Percentiles rank a stretch among this genome's conserved stretches.
phyloP scores from a whole-genome alignment of 2,797 vertebrate genomes.

The Ceyx erithaca region DNA sequence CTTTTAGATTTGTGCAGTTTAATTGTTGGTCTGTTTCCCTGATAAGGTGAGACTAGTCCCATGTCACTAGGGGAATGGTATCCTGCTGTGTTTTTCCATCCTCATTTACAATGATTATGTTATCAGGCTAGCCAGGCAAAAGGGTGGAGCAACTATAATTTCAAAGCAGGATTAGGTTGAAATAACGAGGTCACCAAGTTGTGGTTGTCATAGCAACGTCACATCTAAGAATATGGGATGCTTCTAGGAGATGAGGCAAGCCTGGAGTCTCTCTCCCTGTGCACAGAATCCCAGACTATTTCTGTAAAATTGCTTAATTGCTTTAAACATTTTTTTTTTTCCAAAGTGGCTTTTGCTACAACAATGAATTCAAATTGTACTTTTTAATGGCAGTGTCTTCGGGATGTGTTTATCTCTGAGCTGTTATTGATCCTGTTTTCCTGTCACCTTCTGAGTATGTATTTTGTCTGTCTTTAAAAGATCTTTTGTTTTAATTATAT shows the following conservation, averaged over 20 bases:
- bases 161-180: slow-evolving; percentile 99
- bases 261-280: slow-evolving; percentile 73
- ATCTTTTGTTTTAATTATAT: slow-evolving; percentile 27
- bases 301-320: slow-evolving; percentile 76
- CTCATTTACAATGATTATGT: slow-evolving; percentile 99
- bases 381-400: slow-evolving; percentile 8
- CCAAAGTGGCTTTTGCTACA: slow-evolving; percentile 9
- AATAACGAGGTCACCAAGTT: slow-evolving; percentile 99
- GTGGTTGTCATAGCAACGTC: slow-evolving; percentile 97
- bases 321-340: slow-evolving; percentile 59
- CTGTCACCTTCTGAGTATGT: not conserved
- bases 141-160: slow-evolving; percentile 99
- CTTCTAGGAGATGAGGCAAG: slow-evolving; percentile 88
- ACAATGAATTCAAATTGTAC: slow-evolving; percentile 9
- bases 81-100: slow-evolving; percentile 85
- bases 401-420: slow-evolving; percentile 10
- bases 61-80: slow-evolving; percentile 76
- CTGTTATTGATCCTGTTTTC: slow-evolving; percentile 11
- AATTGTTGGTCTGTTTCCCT: slow-evolving; percentile 79
- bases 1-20: slow-evolving; percentile 75
- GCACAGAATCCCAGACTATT: slow-evolving; percentile 74
- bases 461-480: not conserved
- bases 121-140: slow-evolving; percentile 99
- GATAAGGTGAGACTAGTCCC: slow-evolving; percentile 77
- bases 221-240: slow-evolving; percentile 99